phyloP scores from a whole-genome alignment of 2,888 invertebrate genomes.

The Pachydiplax longipennis region DNA sequence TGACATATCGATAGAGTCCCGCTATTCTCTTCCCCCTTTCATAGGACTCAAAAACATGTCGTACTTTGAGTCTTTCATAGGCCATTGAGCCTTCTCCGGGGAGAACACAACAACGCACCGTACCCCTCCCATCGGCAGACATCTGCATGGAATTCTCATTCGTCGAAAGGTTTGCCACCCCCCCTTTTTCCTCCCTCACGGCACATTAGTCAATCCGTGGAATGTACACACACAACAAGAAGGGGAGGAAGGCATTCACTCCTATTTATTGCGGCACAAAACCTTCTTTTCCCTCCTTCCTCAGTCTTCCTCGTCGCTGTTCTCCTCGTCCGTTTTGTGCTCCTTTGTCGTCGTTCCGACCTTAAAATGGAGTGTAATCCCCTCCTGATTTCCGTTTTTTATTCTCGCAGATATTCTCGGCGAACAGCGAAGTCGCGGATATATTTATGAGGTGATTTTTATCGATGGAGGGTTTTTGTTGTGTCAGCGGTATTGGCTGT shows the following conservation, averaged over 20 bases:
- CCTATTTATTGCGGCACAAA: conserved; percentile 38
- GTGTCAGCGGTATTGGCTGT: too few species aligned
- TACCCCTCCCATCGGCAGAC: not conserved
- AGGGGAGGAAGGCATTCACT: conserved; percentile 1
- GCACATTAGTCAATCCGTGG: conserved; percentile 40
- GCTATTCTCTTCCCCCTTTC: not conserved
- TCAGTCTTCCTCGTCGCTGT: not conserved
- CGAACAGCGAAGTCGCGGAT: too few species aligned
- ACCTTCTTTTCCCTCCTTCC: not conserved
- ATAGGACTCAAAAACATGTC: not conserved
- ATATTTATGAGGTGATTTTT: too few species aligned
- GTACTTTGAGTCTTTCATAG: not conserved
- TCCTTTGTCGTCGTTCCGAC: too few species aligned
- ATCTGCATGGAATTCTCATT: conserved; percentile 33
- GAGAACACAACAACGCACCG: not conserved
- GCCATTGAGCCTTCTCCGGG: not conserved
- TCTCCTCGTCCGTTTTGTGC: not conserved
- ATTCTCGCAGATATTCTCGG: too few species aligned
- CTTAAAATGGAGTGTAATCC: too few species aligned
- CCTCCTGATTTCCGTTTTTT: too few species aligned
- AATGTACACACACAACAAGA: conserved; percentile 27
- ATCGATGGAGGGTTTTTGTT: too few species aligned
- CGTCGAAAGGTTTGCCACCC: conserved; percentile 28
- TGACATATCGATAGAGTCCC: not conserved
- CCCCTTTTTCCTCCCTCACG: not conserved